These are phyloP conservation scores for Enteromius paludinosus DNA, from an alignment of 2,797 vertebrate genomes.

Conservation along the genomic window DNA sequence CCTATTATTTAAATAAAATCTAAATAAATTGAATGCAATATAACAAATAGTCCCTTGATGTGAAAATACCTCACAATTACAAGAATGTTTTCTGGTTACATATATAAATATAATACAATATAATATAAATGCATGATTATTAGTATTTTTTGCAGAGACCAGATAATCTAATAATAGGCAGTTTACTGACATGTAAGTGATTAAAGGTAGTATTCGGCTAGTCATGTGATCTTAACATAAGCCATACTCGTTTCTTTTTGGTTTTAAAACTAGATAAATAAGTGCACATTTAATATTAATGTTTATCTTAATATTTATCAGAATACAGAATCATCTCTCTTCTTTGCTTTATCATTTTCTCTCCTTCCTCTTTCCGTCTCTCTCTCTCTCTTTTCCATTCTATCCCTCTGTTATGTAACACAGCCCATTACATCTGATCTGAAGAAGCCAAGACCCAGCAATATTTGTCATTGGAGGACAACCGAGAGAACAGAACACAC, in stretches of 20 bases:
- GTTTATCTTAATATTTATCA: neutral
- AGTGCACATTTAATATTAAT: neutral
- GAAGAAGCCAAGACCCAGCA: conserved; percentile 33
- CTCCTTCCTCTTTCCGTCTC: neutral
- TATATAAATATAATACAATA: neutral
- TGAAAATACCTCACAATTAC: neutral
- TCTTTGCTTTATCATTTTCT: neutral
- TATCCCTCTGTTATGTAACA: conserved; percentile 49
- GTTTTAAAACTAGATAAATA: neutral
- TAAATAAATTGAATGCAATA: neutral
- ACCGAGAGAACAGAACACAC: conserved; percentile 22
- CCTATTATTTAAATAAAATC: too few relatives aligned
- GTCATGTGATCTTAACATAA: neutral
- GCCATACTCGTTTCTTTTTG: neutral
- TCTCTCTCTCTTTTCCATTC: neutral
- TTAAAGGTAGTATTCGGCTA: neutral
- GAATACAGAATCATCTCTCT: neutral
- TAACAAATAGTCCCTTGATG: neutral
- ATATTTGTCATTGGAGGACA: conserved; percentile 36
- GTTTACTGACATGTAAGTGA: neutral
- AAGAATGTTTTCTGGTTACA: neutral
- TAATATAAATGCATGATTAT: neutral
- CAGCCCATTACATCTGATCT: conserved; percentile 58
- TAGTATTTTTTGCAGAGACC: neutral
- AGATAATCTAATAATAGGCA: neutral